A percentile compares a stretch with the other conserved stretches of the same genome.
Conservation (phyloP, 2,113 vertebrate species). For the Heterocephalus glaber region DNA sequence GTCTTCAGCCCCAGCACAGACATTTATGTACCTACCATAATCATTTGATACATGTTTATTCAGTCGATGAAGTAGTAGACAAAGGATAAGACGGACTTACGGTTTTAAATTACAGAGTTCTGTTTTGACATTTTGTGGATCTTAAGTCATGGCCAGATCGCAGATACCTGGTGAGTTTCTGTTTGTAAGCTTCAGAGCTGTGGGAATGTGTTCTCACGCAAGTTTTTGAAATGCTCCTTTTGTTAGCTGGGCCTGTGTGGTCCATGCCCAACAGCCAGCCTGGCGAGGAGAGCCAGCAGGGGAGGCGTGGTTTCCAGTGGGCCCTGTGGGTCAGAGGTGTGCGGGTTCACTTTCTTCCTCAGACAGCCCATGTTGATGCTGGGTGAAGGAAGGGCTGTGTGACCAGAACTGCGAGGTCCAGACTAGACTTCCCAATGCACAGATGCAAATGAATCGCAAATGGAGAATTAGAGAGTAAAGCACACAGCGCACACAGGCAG, state of each 20-base stretch:
- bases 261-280: neutral
- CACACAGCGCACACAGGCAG: neutral
- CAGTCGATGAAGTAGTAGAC: neutral
- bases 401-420: neutral
- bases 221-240: neutral
- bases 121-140: conserved; percentile 29
- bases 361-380: neutral
- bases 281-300: neutral
- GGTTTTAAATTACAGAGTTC: neutral
- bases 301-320: neutral
- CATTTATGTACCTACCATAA: neutral
- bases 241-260: neutral
- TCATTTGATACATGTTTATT: neutral
- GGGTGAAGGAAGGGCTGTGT: neutral
- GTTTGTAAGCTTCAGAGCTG: neutral
- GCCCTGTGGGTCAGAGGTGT: neutral
- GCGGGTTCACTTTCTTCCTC: neutral
- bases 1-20: neutral
- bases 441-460: neutral
- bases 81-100: neutral
- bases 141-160: neutral
- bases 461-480: neutral
- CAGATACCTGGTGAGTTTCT: neutral
- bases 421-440: neutral
- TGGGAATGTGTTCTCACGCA: neutral